Percentiles rank a stretch among this genome's conserved stretches.
Conservation (phyloP, 2,888 invertebrate genomes). For the Aporophyla lueneburgensis region DNA sequence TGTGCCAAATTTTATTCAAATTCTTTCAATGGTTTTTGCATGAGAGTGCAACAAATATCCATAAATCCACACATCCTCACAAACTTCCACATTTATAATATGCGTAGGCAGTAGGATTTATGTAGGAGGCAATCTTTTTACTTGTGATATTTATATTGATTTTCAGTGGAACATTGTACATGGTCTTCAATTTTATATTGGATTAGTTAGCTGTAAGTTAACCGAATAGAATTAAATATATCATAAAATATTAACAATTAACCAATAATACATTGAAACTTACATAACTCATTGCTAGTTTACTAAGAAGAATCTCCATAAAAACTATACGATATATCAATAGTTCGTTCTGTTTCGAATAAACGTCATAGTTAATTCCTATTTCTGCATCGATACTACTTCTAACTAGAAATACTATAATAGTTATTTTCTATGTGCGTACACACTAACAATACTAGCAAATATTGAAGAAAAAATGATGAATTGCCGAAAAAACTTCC, state of each 20-base stretch:
- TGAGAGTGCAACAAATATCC: too few relatives aligned
- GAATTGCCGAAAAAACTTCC: not conserved
- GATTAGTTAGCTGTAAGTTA: too few relatives aligned
- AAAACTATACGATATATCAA: not conserved
- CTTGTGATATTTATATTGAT: too few relatives aligned
- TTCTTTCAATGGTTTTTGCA: too few relatives aligned
- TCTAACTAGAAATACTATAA: conserved; percentile 11
- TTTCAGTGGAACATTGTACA: too few relatives aligned
- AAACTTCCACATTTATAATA: too few relatives aligned
- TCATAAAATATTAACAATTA: not conserved
- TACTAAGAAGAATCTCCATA: not conserved
- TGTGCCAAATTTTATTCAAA: too few relatives aligned
- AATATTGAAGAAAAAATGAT: not conserved
- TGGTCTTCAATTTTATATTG: too few relatives aligned
- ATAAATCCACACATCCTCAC: too few relatives aligned
- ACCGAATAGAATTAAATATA: too few relatives aligned
- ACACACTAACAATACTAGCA: not conserved
- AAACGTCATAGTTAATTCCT: not conserved
- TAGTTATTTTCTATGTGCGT: not conserved
- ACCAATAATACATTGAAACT: not conserved
- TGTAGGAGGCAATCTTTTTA: too few relatives aligned
- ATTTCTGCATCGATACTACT: not conserved
- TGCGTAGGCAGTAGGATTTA: too few relatives aligned
- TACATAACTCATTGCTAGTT: not conserved
- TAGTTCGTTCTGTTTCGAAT: not conserved